These are phyloP conservation scores for Thyatira batis DNA, from an alignment of 2,888 invertebrate genomes.

Conservation along the genomic window DNA sequence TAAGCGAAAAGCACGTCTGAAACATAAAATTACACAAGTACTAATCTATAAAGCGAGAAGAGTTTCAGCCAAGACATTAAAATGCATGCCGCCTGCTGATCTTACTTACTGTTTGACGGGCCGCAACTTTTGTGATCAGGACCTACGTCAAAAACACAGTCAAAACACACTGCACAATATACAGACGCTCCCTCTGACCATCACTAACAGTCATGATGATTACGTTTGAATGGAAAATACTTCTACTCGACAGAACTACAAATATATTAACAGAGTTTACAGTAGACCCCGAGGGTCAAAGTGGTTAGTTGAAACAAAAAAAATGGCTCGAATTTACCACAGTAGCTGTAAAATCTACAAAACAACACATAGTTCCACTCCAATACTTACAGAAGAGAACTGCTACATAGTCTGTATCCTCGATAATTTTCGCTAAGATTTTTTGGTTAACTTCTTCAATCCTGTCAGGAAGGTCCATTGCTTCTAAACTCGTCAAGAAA, in stretches of 20 bases:
- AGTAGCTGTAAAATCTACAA: constrained; percentile 60
- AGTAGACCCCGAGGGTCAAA: constrained; percentile 30
- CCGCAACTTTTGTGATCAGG: constrained; percentile 82
- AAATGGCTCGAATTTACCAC: constrained; percentile 65
- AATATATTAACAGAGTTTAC: constrained; percentile 61
- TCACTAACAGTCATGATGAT: constrained; percentile 53
- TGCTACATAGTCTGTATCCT: constrained; percentile 95
- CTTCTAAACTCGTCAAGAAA: constrained; percentile 96
- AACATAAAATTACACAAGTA: constrained; percentile 48
- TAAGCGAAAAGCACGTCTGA: constrained; percentile 62
- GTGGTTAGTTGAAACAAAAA: constrained; percentile 67
- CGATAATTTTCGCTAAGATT: constrained; percentile 93
- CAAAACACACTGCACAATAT: constrained; percentile 78
- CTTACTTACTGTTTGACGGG: constrained; percentile 81
- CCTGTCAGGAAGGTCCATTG: constrained; percentile 96
- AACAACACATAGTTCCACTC: constrained; percentile 41
- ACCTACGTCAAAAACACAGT: constrained; percentile 82
- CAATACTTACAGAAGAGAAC: constrained; percentile 95
- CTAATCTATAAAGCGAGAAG: constrained; percentile 70
- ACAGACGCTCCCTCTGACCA: constrained; percentile 51
- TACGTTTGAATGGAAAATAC: constrained; percentile 49
- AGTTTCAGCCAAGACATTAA: constrained; percentile 69
- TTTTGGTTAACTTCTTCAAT: constrained; percentile 97
- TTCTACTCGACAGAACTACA: constrained; percentile 45
- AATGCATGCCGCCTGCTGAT: constrained; percentile 70